Conservation (phyloP, 2,113 vertebrate genomes). For the Alethe castanea region DNA sequence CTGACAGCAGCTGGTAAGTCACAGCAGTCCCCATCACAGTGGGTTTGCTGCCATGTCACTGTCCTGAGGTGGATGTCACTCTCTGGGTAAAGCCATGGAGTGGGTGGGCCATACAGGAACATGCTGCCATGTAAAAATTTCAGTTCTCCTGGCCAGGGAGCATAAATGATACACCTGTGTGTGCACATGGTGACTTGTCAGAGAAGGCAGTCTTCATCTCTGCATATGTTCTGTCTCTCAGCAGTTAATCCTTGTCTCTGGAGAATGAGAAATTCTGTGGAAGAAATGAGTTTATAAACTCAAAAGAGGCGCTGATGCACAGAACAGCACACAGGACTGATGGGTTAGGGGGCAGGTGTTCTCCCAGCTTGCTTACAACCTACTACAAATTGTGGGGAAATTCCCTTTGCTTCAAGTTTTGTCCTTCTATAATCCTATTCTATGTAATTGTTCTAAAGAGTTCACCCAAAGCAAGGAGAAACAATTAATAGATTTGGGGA, state of each 20-base stretch:
- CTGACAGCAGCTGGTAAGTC: background rate
- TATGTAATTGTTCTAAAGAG: background rate
- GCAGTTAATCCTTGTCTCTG: background rate
- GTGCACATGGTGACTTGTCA: background rate
- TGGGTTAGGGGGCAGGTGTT: background rate
- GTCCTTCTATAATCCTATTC: background rate
- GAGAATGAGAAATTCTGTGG: background rate
- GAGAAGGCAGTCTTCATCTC: background rate
- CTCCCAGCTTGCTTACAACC: background rate
- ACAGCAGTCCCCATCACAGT: fast-evolving
- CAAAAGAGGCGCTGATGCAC: background rate
- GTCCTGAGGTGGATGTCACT: background rate
- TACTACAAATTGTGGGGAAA: background rate
- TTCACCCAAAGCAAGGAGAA: background rate
- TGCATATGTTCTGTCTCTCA: background rate
- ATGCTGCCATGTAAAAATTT: fast-evolving
- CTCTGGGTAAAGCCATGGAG: background rate
- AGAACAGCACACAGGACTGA: background rate
- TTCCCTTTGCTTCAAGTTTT: background rate
- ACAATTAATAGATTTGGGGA: too few species aligned
- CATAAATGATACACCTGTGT: background rate
- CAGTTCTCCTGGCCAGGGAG: background rate
- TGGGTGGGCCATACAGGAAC: fast-evolving
- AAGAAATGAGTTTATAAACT: background rate
- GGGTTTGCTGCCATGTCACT: background rate